Evolutionary conservation across 2,113 vertebrate genomes (phyloP).

Genomic region (Arenaria interpres): DNA sequence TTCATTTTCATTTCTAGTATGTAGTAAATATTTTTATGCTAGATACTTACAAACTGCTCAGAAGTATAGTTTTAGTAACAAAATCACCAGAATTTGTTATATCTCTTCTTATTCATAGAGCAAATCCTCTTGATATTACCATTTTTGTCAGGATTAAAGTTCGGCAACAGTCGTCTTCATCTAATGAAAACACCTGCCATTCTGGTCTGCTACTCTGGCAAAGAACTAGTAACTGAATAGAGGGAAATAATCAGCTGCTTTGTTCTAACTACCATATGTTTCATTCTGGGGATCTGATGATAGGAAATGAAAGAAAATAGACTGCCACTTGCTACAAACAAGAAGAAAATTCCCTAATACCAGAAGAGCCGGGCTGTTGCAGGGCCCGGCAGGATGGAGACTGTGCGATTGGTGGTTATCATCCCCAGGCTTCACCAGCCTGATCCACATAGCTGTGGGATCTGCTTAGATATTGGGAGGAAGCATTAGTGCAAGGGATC

Average conservation of each 20-base stretch:
- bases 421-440: neutral
- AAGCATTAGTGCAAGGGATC: neutral
- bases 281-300: neutral
- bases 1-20: neutral
- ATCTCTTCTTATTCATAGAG: neutral
- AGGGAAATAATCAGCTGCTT: neutral
- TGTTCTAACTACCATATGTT: neutral
- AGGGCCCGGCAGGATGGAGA: neutral
- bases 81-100: neutral
- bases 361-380: neutral
- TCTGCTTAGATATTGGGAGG: neutral
- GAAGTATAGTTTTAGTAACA: neutral
- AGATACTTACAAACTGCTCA: neutral
- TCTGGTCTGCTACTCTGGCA: neutral
- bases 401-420: neutral
- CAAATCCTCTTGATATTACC: neutral
- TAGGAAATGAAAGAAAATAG: neutral
- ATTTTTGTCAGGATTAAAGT: neutral
- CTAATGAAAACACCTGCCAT: neutral
- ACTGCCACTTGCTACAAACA: neutral
- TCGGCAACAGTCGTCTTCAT: neutral
- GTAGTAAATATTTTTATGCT: neutral
- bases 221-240: neutral
- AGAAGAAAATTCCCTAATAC: constrained; percentile 47
- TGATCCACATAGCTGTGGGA: neutral